Percentiles rank a stretch among this genome's conserved stretches.
Evolutionary conservation across 2,888 invertebrate genomes (phyloP).

Genomic region (Hirtodrosophila duncani): DNA sequence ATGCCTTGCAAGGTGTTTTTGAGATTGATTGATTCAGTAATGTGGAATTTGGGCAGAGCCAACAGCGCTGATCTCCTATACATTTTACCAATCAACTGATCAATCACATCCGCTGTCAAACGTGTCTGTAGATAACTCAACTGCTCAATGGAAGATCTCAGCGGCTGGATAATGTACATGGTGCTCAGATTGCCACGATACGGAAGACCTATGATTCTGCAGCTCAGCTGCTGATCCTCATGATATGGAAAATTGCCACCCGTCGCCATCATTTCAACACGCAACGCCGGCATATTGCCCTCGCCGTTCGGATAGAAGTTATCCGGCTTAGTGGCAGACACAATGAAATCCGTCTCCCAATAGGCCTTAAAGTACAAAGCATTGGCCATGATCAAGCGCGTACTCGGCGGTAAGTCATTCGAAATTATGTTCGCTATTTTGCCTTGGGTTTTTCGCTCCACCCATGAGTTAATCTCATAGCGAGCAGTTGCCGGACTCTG

Average conservation of each 20-base stretch:
- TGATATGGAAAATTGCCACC: slow-evolving; percentile 81
- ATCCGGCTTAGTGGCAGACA: slow-evolving; percentile 77
- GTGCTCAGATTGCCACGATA: slow-evolving; percentile 82
- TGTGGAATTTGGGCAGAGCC: slow-evolving; percentile 85
- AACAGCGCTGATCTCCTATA: slow-evolving; percentile 79
- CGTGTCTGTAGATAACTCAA: slow-evolving; percentile 78
- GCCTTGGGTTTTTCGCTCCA: slow-evolving; percentile 80
- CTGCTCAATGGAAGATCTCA: slow-evolving; percentile 78
- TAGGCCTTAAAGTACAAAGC: slow-evolving; percentile 82
- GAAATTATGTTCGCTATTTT: slow-evolving; percentile 81
- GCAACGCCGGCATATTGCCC: slow-evolving; percentile 64
- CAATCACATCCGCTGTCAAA: slow-evolving; percentile 78
- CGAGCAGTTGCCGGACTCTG: slow-evolving; percentile 75
- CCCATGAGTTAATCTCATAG: slow-evolving; percentile 81
- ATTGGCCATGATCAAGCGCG: slow-evolving; percentile 82
- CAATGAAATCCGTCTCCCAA: slow-evolving; percentile 83
- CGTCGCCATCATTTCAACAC: slow-evolving; percentile 83
- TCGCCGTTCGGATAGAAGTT: slow-evolving; percentile 80
- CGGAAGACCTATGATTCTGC: slow-evolving; percentile 83
- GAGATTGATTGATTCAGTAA: slow-evolving; percentile 81
- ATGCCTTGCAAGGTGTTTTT: slow-evolving; percentile 80
- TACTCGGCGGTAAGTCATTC: slow-evolving; percentile 78
- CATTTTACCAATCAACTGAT: slow-evolving; percentile 75
- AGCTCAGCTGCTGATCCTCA: slow-evolving; percentile 75
- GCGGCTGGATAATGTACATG: slow-evolving; percentile 84